Evolutionary conservation across 2,888 invertebrate genomes (phyloP), one percentile per base, ranked within the genome.

Genomic region (Diaprepes abbreviatus): DNA sequence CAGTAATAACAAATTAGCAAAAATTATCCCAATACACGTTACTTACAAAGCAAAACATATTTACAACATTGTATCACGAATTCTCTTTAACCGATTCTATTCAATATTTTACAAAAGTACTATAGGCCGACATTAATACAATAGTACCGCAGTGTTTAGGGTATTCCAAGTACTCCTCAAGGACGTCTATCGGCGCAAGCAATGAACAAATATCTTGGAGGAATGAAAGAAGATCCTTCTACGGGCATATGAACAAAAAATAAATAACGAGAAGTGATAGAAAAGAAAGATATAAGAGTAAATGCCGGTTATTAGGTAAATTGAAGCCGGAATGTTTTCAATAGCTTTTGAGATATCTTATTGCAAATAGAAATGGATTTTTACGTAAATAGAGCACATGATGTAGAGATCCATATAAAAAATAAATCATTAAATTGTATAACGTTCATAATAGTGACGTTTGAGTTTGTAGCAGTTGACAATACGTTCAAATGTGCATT

Each of bases 151-250:
- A 21, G 17, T 50, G 28, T 63, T 54, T 21, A 9, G 63, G 52
- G 63, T 63, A 63, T 54, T 63, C 48, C 63, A 63, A 63, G 36
- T 54, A 63, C 52, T 45, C 52, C 28, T 48, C 36, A 50, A 62
- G 63, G 54, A 63, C 40, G 38, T 54, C 10, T 33, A 17, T 28
- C 17, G 31, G 28, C 9, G 19, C 10, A 43, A 21, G 21, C n/a
- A 48, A 14, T 50, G 28, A 63, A 63, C 52, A 50, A 63, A 54
- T 38, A 33, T 33, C 10, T n/a, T 36, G 14, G 19, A 60, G 12
- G 60, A 43, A 59, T 59, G 33, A 59, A 40, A 59, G 21, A 31
- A 16, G 24, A 31, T 50, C 62, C 50, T 52, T 62, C 50, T 52
- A 62, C 24, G 14, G 62, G 19, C 5, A 35, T 28, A 14, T 31